phyloP scores from a whole-genome alignment of 2,888 invertebrate genomes.

The Caenorhabditis becei region DNA sequence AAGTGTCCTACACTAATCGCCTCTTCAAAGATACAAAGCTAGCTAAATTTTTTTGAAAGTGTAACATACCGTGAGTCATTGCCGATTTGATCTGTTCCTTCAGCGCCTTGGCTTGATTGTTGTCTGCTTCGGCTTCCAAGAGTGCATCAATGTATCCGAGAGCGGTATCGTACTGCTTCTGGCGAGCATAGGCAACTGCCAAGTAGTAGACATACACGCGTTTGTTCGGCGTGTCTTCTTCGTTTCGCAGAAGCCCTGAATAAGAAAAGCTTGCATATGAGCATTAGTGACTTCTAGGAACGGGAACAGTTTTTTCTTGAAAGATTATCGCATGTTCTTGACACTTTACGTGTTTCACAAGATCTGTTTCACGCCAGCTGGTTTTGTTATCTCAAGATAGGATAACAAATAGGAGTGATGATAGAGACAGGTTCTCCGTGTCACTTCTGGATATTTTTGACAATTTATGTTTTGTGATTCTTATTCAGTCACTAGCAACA shows the following conservation, averaged over 20 bases:
- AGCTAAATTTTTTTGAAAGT: constrained; percentile 1
- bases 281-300: no score
- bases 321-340: no score
- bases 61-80: constrained; percentile 88
- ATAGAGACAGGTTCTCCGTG: background rate
- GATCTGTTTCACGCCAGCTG: background rate
- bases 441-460: background rate
- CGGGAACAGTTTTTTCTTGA: no score
- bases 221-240: constrained; percentile 86
- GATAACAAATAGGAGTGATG: background rate
- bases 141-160: constrained; percentile 90
- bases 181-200: constrained; percentile 92
- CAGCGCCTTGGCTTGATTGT: constrained; percentile 90
- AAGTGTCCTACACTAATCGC: no score
- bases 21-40: no score
- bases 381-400: background rate
- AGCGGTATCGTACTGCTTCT: constrained; percentile 93
- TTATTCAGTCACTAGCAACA: background rate
- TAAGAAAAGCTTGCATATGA: no score
- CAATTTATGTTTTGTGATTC: background rate
- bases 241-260: constrained; percentile 83
- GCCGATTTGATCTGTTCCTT: constrained; percentile 91
- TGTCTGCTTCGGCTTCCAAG: constrained; percentile 89
- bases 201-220: constrained; percentile 96
- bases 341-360: no score